These are phyloP conservation scores for Artibeus lituratus DNA, from an alignment of 2,797 vertebrate species.

Conservation along the genomic window DNA sequence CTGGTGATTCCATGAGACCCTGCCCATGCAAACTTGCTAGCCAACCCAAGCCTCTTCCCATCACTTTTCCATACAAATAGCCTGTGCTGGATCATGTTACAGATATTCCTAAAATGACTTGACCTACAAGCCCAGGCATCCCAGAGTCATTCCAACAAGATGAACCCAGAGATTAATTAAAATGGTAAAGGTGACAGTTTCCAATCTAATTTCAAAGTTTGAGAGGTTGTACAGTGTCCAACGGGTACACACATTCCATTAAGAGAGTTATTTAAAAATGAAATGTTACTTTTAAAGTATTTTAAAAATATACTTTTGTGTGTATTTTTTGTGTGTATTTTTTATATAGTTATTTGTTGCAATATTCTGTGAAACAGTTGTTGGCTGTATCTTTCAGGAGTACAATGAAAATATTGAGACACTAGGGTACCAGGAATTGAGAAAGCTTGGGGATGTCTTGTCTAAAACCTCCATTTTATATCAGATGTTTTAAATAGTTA, in stretches of 20 bases:
- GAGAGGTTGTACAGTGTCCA: not conserved
- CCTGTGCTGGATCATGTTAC: not conserved
- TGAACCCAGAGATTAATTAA: not conserved
- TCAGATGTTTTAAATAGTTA: not conserved
- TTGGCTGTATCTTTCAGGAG: not conserved
- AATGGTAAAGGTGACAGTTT: not conserved
- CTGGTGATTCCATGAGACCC: not conserved
- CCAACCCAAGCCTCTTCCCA: not conserved
- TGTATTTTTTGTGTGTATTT: slow-evolving; percentile 22
- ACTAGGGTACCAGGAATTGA: not conserved
- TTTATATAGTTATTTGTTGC: not conserved
- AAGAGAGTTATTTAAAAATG: not conserved
- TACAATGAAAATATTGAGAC: not conserved
- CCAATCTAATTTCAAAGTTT: not conserved
- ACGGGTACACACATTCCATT: not conserved
- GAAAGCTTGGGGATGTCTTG: not conserved
- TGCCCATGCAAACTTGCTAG: not conserved
- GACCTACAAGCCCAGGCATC: too few species aligned
- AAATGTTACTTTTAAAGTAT: slow-evolving; percentile 5
- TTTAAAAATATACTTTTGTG: too few species aligned
- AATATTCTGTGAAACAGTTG: not conserved
- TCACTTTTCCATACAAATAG: not conserved
- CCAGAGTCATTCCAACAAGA: too few species aligned
- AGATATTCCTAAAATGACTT: not conserved
- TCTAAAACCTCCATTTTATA: not conserved